Evolutionary conservation across 2,797 vertebrate species (phyloP), one percentile per base, ranked within the genome.

Genomic region (Microctenopoma steveboyesi): DNA sequence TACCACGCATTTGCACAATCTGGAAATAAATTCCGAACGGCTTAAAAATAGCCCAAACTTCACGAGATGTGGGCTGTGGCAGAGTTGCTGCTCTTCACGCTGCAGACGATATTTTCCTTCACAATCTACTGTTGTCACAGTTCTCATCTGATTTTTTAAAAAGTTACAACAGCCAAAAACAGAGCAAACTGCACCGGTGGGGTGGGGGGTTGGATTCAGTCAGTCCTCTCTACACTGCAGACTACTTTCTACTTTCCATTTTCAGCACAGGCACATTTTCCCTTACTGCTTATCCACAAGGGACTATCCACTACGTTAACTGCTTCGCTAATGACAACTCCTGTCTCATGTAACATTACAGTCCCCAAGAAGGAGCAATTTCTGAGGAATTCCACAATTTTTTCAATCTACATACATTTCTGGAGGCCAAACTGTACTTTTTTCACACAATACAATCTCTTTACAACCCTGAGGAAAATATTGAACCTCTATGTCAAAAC

Each of bases 211-310:
- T 16, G 43, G 10, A 40, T 40, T 40, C 13, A 45, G 40, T 49
- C 51, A 9, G n/a, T 2, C 0, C 54, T 64, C 28, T 18, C 18
- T 14, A 5, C 1, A 3, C 64, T 58, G 57, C 62, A 69, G n/a
- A 69, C 48, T 25, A 5, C 4, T 45, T 64, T 74, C 48, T 25
- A 5, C 4, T 45, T 64, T 74, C 62, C n/a, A 47, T 74, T 65
- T 77, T 65, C 51, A 57, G 46, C 51, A 55, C 16, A 16, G 12
- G 35, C 50, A 48, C 53, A 54, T 66, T 71, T 58, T 33, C 54
- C 74, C 70, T 66, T 46, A 74, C 61, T 58, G 71, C 66, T 72
- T 51, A 49, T 69, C 48, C 65, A 81, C 55, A 25, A 51, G 58
- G 28, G 61, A 14, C 43, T 25, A 60, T 62, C 22, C 35, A n/a